Percentiles rank a stretch among this genome's conserved stretches.
Conservation (phyloP, 37 sponge, comb jelly and placozoan species). For the Spongilla lacustris region DNA sequence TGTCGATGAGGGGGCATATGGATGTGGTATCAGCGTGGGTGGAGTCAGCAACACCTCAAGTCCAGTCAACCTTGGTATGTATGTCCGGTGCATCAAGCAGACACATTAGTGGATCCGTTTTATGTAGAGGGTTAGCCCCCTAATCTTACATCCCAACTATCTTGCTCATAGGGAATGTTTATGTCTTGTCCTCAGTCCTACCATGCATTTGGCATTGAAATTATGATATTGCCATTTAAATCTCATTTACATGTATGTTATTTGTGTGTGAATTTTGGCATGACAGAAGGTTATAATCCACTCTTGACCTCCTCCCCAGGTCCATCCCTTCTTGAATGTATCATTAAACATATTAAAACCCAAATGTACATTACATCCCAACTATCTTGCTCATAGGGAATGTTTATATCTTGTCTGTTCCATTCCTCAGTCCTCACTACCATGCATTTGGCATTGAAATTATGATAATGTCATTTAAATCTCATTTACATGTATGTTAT, state of each 20-base stretch:
- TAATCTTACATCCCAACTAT: background rate
- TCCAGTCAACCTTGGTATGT: background rate
- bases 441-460: no score
- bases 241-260: background rate
- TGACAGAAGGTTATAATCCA: background rate
- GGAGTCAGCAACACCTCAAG: constrained; percentile 3
- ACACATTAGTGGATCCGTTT: no score
- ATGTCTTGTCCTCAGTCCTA: no score
- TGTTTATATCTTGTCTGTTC: no score
- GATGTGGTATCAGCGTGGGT: background rate
- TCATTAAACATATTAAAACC: background rate
- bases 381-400: background rate
- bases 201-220: no score
- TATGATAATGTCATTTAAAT: no score
- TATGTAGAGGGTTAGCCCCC: no score
- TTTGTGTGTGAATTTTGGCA: background rate
- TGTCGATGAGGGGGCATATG: background rate
- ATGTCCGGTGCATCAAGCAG: no score
- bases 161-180: background rate
- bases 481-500: background rate
- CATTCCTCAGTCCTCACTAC: no score
- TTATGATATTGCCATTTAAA: no score
- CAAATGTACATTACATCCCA: background rate
- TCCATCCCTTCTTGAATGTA: background rate
- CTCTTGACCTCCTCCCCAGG: background rate